Evolutionary conservation across 2,888 invertebrate species (phyloP), one percentile per base, ranked within the genome.

Genomic region (Bombyx huttoni): DNA sequence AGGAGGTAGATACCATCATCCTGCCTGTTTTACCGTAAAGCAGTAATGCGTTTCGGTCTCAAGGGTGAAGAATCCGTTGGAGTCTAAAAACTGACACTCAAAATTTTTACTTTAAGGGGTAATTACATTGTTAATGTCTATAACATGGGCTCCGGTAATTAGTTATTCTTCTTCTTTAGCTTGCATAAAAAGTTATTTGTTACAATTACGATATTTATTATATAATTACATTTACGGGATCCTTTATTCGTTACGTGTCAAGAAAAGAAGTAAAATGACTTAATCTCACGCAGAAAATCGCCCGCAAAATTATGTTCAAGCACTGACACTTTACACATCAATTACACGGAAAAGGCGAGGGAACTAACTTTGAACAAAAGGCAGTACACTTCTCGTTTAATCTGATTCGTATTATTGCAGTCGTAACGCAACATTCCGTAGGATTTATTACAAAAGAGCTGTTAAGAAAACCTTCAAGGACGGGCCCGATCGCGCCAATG

Each of bases 401-500:
- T 86, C 86, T 79, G 83, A 85, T 86, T 75, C 65, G 65, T 78
- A 78, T 80, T 84, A 82, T 83, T 79, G 78, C 76, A 75, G 71
- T 75, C 68, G 71, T 73, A 82, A 80, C 75, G 77, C 74, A 80
- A 73, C 77, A 75, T 78, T 79, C 78, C 63, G 58, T 59, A 59
- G 69, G 78, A 85, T 86, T 86, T 86, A 85, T 84, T 85, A 75
- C 82, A 75, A 80, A 77, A 77, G 73, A 77, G 78, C 77, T 78
- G 81, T 81, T 80, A 81, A 76, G 73, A 77, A 68, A 68, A 71
- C 67, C 71, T 76, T 71, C 67, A 65, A 68, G 65, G 71, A 70
- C 70, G 65, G 70, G 73, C 84, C 85, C 85, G 70, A 64, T 69
- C 69, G 70, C 85, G 85, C 86, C 68, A 72, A 83, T 80, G 74